These are phyloP conservation scores for Drosophila nr. fundita DNA, from an alignment of 2,888 invertebrate genomes.

Conservation along the genomic window DNA sequence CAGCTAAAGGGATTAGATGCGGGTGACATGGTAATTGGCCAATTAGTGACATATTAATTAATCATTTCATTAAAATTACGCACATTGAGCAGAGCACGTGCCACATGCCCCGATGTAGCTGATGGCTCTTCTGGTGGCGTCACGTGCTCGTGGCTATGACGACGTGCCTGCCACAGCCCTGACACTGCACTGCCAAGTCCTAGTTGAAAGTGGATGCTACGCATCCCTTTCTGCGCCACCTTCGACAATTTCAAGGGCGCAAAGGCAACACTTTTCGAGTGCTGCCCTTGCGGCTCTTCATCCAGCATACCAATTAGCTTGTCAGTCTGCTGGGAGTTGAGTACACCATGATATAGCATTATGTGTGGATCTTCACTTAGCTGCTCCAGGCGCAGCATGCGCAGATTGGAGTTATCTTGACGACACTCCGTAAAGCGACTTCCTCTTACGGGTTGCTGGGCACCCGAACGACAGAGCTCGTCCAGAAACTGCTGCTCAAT, in stretches of 20 bases:
- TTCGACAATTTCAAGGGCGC: constrained; percentile 47
- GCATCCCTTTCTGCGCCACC: constrained; percentile 57
- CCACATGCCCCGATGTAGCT: constrained; percentile 38
- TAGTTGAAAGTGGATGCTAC: constrained; percentile 37
- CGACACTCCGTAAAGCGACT: constrained; percentile 51
- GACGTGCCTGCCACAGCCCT: constrained; percentile 67
- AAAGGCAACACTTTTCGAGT: constrained; percentile 6
- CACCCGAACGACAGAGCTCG: constrained; percentile 73
- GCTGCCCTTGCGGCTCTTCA: constrained; percentile 13
- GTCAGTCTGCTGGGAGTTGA: constrained; percentile 57
- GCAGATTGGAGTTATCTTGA: constrained; percentile 45
- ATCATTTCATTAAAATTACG: constrained; percentile 63
- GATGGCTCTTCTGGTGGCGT: constrained; percentile 26
- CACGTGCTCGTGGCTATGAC: constrained; percentile 65
- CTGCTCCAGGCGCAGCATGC: constrained; percentile 66
- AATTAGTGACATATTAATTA: constrained; percentile 70
- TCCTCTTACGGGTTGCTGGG: constrained; percentile 31
- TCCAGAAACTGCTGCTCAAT: constrained; percentile 65
- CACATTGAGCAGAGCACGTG: constrained; percentile 73
- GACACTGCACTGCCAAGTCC: constrained; percentile 8
- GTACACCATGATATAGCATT: constrained; percentile 68
- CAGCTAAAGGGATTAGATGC: constrained; percentile 53
- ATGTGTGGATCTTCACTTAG: constrained; percentile 74
- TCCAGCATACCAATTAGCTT: constrained; percentile 63
- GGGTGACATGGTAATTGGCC: constrained; percentile 32